These are phyloP conservation scores for Drosophila sp. DNA, from an alignment of 1,140 invertebrate genomes.

Conservation along the genomic window DNA sequence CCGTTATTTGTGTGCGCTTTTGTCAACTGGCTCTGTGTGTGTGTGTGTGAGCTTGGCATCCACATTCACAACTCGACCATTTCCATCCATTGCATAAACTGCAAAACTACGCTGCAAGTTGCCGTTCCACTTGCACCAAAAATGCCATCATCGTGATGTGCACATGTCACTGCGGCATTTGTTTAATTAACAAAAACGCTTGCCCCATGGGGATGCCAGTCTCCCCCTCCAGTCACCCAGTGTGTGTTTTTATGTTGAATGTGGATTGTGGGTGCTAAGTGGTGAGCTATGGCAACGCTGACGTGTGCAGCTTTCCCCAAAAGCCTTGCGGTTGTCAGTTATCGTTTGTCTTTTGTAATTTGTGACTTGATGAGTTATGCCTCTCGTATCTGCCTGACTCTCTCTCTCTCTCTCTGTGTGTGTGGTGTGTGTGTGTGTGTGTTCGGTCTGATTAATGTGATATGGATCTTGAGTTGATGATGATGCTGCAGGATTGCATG, in stretches of 20 bases:
- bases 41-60: conserved; percentile 24
- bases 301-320: conserved; percentile 33
- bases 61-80: conserved; percentile 7
- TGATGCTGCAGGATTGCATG: conserved; percentile 5
- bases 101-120: conserved; percentile 24
- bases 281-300: conserved; percentile 40
- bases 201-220: conserved; percentile 17
- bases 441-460: conserved; percentile 68
- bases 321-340: conserved; percentile 70
- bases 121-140: conserved; percentile 39
- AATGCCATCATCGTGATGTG: conserved; percentile 77
- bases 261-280: conserved; percentile 74
- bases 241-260: conserved; percentile 28
- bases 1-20: conserved; percentile 58
- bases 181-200: conserved; percentile 79
- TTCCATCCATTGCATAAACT: conserved; percentile 17
- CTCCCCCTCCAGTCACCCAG: background rate
- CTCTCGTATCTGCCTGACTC: conserved; percentile 34
- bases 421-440: conserved; percentile 27
- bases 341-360: conserved; percentile 80
- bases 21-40: conserved; percentile 44
- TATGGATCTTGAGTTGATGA: conserved; percentile 53
- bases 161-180: conserved; percentile 81
- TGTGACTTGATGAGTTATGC: conserved; percentile 78
- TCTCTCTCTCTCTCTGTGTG: background rate